Conservation (phyloP, 2,888 invertebrate genomes). For the Athetis lepigone region DNA sequence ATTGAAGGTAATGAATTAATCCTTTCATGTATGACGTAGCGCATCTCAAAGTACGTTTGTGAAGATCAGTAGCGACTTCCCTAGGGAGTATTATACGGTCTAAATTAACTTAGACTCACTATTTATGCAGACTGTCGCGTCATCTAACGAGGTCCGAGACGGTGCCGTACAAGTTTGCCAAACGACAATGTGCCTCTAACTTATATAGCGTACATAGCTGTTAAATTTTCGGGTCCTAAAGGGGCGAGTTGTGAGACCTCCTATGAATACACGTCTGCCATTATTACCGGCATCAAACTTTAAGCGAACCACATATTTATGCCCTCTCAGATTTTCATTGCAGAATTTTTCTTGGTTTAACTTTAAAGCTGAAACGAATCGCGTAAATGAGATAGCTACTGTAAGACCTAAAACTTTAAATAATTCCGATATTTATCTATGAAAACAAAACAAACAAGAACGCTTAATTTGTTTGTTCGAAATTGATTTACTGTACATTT, state of each 20-base stretch:
- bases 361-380: conserved; percentile 20
- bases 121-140: conserved; percentile 86
- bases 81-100: conserved; percentile 78
- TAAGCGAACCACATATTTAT: conserved; percentile 44
- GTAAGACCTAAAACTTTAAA: not conserved
- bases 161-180: conserved; percentile 73
- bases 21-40: conserved; percentile 73
- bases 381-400: not conserved
- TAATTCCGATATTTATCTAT: conserved; percentile 5
- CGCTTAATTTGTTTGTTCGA: conserved; percentile 27
- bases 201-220: conserved; percentile 64
- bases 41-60: conserved; percentile 80
- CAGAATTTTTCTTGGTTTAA: conserved; percentile 18
- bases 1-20: conserved; percentile 70
- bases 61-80: conserved; percentile 77
- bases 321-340: conserved; percentile 25
- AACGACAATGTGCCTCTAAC: conserved; percentile 68
- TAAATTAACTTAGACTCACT: conserved; percentile 88
- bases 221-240: conserved; percentile 69
- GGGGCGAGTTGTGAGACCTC: conserved; percentile 54
- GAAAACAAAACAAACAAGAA: conserved; percentile 27
- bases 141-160: conserved; percentile 84
- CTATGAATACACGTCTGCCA: conserved; percentile 49
- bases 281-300: conserved; percentile 59
- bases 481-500: conserved; percentile 54